phyloP scores from a whole-genome alignment of 2,888 invertebrate genomes.

The Cephus nigrinus region DNA sequence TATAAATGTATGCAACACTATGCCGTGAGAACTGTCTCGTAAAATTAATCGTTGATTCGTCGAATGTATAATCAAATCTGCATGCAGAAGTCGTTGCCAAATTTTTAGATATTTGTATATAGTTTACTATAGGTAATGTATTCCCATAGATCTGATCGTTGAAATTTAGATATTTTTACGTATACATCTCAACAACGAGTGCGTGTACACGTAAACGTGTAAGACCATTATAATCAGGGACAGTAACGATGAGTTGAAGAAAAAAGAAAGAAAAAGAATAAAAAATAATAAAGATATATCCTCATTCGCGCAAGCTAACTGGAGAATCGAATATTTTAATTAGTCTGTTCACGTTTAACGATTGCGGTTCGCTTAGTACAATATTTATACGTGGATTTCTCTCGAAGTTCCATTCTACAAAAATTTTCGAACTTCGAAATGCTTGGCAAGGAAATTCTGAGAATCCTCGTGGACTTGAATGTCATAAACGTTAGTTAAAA shows the following conservation, averaged over 20 bases:
- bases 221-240: neutral
- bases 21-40: neutral
- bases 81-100: constrained; percentile 33
- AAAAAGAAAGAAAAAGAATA: constrained; percentile 2
- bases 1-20: neutral
- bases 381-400: neutral
- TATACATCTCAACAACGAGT: neutral
- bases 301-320: neutral
- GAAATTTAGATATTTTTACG: neutral
- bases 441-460: neutral
- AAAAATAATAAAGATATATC: neutral
- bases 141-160: constrained; percentile 2
- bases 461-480: neutral
- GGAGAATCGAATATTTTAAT: neutral
- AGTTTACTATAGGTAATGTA: constrained; percentile 6
- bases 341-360: neutral
- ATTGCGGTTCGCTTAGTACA: too few relatives aligned
- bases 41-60: constrained; percentile 24
- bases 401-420: neutral
- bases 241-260: neutral
- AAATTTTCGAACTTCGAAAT: neutral
- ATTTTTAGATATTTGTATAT: constrained; percentile 33
- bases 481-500: neutral
- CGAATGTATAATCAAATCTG: constrained; percentile 28
- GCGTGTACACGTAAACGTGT: neutral